These are phyloP conservation scores for Toxostoma redivivum DNA, from an alignment of 2,113 vertebrate species.

Conservation along the genomic window DNA sequence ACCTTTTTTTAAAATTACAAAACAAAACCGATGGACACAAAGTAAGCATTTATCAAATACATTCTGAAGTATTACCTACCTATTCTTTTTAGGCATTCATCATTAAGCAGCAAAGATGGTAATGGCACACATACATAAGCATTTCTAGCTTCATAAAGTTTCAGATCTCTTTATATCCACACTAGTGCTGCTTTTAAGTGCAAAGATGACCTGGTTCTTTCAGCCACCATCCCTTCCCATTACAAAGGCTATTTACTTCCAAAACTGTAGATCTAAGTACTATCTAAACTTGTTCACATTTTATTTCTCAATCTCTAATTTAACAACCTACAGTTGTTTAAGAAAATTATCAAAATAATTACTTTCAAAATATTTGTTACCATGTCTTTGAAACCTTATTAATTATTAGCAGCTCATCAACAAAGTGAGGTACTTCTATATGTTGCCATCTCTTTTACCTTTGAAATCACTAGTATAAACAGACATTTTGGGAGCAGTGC, in stretches of 20 bases:
- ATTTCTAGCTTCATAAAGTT: background rate
- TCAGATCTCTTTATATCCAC: background rate
- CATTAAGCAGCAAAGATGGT: background rate
- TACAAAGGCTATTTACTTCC: background rate
- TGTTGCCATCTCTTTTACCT: background rate
- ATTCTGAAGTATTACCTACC: background rate
- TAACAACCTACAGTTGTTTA: background rate
- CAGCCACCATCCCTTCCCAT: background rate
- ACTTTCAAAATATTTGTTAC: constrained; percentile 3
- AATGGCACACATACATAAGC: background rate
- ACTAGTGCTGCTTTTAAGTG: background rate
- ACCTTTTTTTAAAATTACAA: background rate
- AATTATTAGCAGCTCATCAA: background rate
- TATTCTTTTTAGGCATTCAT: background rate
- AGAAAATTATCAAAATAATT: background rate
- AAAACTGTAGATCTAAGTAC: background rate
- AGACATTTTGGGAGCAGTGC: background rate
- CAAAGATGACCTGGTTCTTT: background rate
- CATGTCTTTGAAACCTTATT: background rate
- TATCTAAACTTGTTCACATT: background rate
- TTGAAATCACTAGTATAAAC: background rate
- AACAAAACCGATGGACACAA: background rate
- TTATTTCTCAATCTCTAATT: constrained; percentile 7
- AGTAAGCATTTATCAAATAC: background rate
- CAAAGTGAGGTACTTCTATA: background rate